Base-by-base conservation (phyloP, 2,888 invertebrate species). In the Dysmachus trigonus region DNA sequence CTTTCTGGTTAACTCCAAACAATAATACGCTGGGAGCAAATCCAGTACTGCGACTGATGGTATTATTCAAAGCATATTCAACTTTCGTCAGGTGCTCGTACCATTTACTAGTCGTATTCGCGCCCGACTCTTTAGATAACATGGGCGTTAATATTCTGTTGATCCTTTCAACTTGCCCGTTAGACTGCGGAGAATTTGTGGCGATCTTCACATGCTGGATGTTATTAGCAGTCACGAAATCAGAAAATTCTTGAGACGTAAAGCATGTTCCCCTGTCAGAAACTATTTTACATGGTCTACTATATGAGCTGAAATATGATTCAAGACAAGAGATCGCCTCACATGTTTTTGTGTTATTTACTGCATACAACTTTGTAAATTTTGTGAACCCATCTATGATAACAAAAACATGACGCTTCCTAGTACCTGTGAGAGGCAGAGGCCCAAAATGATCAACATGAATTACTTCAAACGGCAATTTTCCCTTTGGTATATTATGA, bases 191-290 rank as follows among this genome's bases (percentile, higher is more conserved):
- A 0, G 88, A 88, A 7, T 86, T 88, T 1, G 89, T 87, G 4
- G 90, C 89, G 2, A 90, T 88, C 47, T 87, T 82, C n/a, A 89
- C 88, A 85, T 89, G 89, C 38, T 88, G 83, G 7, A 90, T 88
- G 15, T 71, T 82, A 7, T 88, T 86, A 1, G 85, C 53, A 27
- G 85, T n/a, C 6, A 89, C 1, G 84, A 89, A 90, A 18, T 10
- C 41, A 15, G 13, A n/a, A 18, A 84, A 85, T 33, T 76, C 76
- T 1, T 8, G 15, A 1, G 85, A 85, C 3, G 53, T 51, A 30
- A 85, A 85, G 62, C 51, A 51, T 13, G 73, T 77, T 47, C 85
- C 77, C 1, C 85, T n/a, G 18, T 85, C 85, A 2, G 85, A 73
- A 22, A 85, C 22, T n/a, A 85, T 77, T 73, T 76, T 72, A 2